Base-by-base conservation (phyloP, 2,113 vertebrate genomes). In the Perca schrenkii region DNA sequence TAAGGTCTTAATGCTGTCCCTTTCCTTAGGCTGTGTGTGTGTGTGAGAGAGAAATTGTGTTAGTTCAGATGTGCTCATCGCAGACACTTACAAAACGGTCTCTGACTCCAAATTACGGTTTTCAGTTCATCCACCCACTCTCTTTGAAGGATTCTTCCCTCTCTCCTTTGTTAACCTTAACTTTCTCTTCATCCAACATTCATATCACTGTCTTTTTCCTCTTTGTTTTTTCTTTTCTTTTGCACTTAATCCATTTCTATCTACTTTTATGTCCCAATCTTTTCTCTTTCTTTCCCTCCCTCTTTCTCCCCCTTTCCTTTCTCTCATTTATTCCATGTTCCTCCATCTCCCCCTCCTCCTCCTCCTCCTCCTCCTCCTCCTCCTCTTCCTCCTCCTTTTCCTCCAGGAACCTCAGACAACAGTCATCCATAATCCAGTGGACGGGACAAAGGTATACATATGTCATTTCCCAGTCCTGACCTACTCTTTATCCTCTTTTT, bases 371-470 rank as follows among this genome's bases (percentile, higher is more conserved):
- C 65, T 74, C 74, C 83, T 92, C 79, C 89, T n/a, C n/a, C 54
- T 80, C 47, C 66, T 58, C 28, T 15, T 31, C 46, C 61, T 63
- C 77, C 54, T 69, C 79, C 63, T 86, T 65, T 68, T 74, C 74
- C 83, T 92, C 79, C 89, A 95, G 94, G 94, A 95, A 85, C 93
- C 94, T 88, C 94, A 95, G 92, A 94, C 93, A 88, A 95, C 94
- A 70, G 94, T 95, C 91, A 95, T 95, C 93, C 95, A 95, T 93
- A 95, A 95, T 88, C 94, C 94, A 74, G 82, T 91, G 91, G 94
- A 95, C 80, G 57, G 94, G 89, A 93, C 91, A 64, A 95, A 94
- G 94, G 94, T 94, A 92, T 67, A 80, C 69, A n/a, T 69, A 12
- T 22, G 15, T 66, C 81, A 62, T 66, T 57, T 74, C 77, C 74